Conservation (phyloP, 2,888 invertebrate species). For the Drosophila trichaetosa region DNA sequence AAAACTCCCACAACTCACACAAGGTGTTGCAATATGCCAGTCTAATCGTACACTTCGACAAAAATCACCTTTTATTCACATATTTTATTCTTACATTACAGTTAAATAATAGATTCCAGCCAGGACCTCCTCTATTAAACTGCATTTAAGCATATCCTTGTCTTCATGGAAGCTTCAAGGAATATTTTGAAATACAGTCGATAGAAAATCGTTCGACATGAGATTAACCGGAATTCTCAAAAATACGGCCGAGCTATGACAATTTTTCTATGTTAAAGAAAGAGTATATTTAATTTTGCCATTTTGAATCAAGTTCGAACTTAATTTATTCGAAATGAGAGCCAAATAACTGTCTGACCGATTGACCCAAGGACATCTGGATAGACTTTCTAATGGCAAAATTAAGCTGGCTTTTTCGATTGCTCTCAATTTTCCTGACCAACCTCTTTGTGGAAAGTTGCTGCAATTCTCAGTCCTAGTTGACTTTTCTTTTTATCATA, state of each 20-base stretch:
- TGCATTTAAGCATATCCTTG: not conserved
- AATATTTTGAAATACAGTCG: too few species aligned
- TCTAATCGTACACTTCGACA: slow-evolving; percentile 22
- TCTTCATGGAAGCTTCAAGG: not conserved
- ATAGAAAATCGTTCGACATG: not conserved
- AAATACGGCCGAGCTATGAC: not conserved
- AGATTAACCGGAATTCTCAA: too few species aligned
- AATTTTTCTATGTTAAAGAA: not conserved
- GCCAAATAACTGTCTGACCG: not conserved
- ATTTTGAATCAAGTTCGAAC: not conserved
- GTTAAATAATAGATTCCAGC: not conserved
- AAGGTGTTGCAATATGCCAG: slow-evolving; percentile 62
- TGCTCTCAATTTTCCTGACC: not conserved
- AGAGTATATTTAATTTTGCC: not conserved
- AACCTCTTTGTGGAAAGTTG: not conserved
- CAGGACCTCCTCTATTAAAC: too few species aligned
- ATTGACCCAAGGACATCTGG: not conserved
- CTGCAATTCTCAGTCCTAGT: not conserved
- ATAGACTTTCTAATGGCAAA: not conserved
- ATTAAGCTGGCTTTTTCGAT: not conserved
- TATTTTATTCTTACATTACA: not conserved
- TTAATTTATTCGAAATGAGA: not conserved
- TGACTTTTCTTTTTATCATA: not conserved
- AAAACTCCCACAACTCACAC: slow-evolving; percentile 56
- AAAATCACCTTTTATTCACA: not conserved